A percentile compares a stretch with the other conserved stretches of the same genome.
phyloP scores from a whole-genome alignment of 1,140 invertebrate species.

The Drosophila leontia region DNA sequence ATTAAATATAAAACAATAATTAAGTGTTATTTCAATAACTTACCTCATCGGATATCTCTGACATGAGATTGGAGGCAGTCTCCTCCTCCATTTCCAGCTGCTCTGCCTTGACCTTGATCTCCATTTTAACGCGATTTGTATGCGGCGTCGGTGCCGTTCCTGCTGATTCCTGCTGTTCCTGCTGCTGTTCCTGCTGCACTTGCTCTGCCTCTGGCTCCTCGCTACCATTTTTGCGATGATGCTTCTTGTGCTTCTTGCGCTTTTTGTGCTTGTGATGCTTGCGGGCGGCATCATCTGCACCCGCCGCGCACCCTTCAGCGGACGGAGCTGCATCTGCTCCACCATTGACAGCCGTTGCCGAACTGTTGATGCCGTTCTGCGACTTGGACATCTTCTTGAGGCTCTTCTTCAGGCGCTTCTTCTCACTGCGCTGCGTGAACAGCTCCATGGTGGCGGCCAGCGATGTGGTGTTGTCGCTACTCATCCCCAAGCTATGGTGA shows the following conservation, averaged over 20 bases:
- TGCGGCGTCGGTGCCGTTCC: background rate
- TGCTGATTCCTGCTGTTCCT: constrained; percentile 13
- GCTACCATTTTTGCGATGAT: constrained; percentile 87
- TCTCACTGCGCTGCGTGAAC: constrained; percentile 87
- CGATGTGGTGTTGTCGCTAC: constrained; percentile 69
- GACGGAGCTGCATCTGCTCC: constrained; percentile 19
- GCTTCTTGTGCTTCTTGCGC: constrained; percentile 91
- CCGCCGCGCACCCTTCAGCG: constrained; percentile 24
- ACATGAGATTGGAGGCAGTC: constrained; percentile 79
- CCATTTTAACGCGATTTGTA: constrained; percentile 61
- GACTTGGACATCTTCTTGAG: constrained; percentile 88
- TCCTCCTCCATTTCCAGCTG: constrained; percentile 78
- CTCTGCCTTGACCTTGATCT: constrained; percentile 76
- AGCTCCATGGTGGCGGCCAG: constrained; percentile 75
- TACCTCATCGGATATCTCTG: constrained; percentile 81
- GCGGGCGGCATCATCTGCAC: constrained; percentile 87
- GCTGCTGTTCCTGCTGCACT: background rate
- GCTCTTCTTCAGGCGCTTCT: constrained; percentile 90
- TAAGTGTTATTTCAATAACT: background rate
- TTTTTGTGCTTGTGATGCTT: constrained; percentile 90
- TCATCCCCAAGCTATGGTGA: constrained; percentile 66
- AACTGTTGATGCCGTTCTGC: constrained; percentile 87
- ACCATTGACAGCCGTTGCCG: constrained; percentile 64
- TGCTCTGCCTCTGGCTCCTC: constrained; percentile 60
- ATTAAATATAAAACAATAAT: no score